Conservation (phyloP, 2,888 invertebrate species). For the Cenopis cana region DNA sequence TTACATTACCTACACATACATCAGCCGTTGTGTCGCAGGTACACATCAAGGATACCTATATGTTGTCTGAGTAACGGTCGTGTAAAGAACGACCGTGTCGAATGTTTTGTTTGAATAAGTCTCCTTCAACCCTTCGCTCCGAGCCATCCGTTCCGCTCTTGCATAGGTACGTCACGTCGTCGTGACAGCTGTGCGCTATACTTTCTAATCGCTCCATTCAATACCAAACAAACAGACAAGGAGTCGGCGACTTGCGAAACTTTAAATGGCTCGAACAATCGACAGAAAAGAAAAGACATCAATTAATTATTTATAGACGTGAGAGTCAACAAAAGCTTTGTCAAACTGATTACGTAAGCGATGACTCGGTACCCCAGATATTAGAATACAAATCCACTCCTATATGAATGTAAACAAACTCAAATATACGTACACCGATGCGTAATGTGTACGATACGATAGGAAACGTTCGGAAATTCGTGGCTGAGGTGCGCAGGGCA, state of each 20-base stretch:
- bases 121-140: slow-evolving; percentile 78
- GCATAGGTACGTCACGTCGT: slow-evolving; percentile 79
- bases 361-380: slow-evolving; percentile 28
- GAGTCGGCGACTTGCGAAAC: slow-evolving; percentile 77
- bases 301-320: slow-evolving; percentile 74
- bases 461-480: slow-evolving; percentile 81
- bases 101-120: slow-evolving; percentile 78
- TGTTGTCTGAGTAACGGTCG: slow-evolving; percentile 63
- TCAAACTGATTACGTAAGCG: slow-evolving; percentile 59
- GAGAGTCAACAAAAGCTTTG: slow-evolving; percentile 60
- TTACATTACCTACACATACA: slow-evolving; percentile 34
- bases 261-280: slow-evolving; percentile 72
- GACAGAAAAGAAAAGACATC: slow-evolving; percentile 70
- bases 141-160: slow-evolving; percentile 80
- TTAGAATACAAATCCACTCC: slow-evolving; percentile 14
- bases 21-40: slow-evolving; percentile 47
- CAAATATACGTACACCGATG: slow-evolving; percentile 54
- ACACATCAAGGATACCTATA: slow-evolving; percentile 51
- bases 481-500: slow-evolving; percentile 82
- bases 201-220: slow-evolving; percentile 82
- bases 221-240: slow-evolving; percentile 73
- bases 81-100: slow-evolving; percentile 69
- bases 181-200: slow-evolving; percentile 80
- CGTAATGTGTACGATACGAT: slow-evolving; percentile 69
- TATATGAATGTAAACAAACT: slow-evolving; percentile 57